Percentiles rank a stretch among this genome's conserved stretches.
Conservation (phyloP, 2,888 invertebrate genomes). For the Eretmocerus hayati region DNA sequence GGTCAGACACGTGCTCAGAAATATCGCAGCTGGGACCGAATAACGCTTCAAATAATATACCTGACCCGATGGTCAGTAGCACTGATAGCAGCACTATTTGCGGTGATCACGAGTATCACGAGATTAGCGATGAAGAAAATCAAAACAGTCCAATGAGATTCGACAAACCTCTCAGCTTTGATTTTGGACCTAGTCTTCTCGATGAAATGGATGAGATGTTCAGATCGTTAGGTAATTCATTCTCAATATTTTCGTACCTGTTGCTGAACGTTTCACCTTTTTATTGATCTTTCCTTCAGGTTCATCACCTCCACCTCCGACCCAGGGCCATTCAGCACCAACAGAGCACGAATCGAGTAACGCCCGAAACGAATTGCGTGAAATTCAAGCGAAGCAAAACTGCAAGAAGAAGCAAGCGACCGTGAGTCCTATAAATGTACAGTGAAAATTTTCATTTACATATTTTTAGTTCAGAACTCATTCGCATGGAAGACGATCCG, state of each 20-base stretch:
- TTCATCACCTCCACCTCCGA: slow-evolving; percentile 36
- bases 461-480: slow-evolving; percentile 25
- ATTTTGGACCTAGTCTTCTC: slow-evolving; percentile 82
- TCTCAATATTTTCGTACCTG: not conserved
- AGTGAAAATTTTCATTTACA: slow-evolving; percentile 32
- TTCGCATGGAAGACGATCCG: slow-evolving; percentile 11
- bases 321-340: slow-evolving; percentile 34
- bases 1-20: slow-evolving; percentile 41
- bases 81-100: slow-evolving; percentile 26
- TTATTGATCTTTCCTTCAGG: slow-evolving; percentile 27
- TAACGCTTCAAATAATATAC: slow-evolving; percentile 30
- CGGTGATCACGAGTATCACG: slow-evolving; percentile 70
- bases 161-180: slow-evolving; percentile 53
- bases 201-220: slow-evolving; percentile 89
- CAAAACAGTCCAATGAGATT: slow-evolving; percentile 48
- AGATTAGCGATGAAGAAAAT: slow-evolving; percentile 71
- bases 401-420: slow-evolving; percentile 54
- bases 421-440: slow-evolving; percentile 46
- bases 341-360: slow-evolving; percentile 55
- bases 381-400: slow-evolving; percentile 52
- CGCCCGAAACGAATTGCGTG: slow-evolving; percentile 62
- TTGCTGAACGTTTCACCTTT: not conserved
- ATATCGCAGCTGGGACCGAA: slow-evolving; percentile 34
- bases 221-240: slow-evolving; percentile 46
- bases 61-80: slow-evolving; percentile 32